Conservation (phyloP, 2,888 invertebrate species). For the Brachycybe producta region DNA sequence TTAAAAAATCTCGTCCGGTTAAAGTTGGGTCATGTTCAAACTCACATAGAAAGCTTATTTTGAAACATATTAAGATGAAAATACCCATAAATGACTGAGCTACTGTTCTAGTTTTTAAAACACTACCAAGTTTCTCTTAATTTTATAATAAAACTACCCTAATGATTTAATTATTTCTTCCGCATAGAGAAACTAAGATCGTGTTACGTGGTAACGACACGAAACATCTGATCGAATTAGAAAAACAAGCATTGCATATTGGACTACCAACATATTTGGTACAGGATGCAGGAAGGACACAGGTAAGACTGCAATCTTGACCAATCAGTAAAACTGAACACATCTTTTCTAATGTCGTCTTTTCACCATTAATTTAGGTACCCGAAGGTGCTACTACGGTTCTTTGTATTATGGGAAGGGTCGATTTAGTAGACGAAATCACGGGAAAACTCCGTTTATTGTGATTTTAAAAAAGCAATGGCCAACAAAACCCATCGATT, state of each 20-base stretch:
- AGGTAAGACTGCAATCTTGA: slow-evolving; percentile 28
- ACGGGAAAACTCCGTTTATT: slow-evolving; percentile 27
- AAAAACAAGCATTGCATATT: slow-evolving; percentile 32
- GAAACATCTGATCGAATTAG: slow-evolving; percentile 36
- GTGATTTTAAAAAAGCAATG: no score
- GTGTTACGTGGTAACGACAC: slow-evolving; percentile 36
- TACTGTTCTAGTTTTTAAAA: no score
- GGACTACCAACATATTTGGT: slow-evolving; percentile 38
- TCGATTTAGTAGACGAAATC: slow-evolving; percentile 26
- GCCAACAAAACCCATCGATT: no score
- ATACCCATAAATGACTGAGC: no score
- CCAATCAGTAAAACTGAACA: neutral
- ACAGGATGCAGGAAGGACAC: slow-evolving; percentile 42
- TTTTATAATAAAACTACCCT: neutral
- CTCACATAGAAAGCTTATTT: no score
- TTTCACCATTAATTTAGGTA: slow-evolving; percentile 22
- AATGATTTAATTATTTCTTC: neutral
- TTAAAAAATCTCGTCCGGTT: no score
- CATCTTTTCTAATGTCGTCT: no score
- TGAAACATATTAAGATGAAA: no score
- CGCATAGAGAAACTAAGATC: slow-evolving; percentile 36
- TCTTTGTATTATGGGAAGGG: slow-evolving; percentile 26
- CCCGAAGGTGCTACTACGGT: slow-evolving; percentile 28
- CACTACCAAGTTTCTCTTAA: no score
- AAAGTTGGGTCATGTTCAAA: no score